Conservation (phyloP, 2,888 invertebrate genomes). For the Lithophane semibrunnea region DNA sequence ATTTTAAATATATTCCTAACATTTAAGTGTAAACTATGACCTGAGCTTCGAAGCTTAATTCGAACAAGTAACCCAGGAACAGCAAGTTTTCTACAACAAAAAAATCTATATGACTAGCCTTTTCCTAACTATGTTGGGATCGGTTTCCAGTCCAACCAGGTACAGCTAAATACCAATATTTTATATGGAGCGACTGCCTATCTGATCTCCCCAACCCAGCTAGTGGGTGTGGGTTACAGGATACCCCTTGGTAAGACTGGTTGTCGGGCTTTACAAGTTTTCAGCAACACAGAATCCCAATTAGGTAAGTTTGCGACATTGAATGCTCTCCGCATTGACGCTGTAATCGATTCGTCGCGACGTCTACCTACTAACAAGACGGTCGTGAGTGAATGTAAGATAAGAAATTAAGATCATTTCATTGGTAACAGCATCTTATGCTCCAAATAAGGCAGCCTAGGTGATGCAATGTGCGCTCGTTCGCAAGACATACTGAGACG, state of each 20-base stretch:
- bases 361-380: slow-evolving; percentile 13
- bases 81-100: not conserved
- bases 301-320: not conserved
- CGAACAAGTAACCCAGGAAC: not conserved
- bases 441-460: slow-evolving; percentile 8
- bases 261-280: not conserved
- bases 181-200: not conserved
- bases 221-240: not conserved
- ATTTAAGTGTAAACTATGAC: not conserved
- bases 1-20: not conserved
- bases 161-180: not conserved
- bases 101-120: not conserved
- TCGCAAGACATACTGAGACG: slow-evolving; percentile 30
- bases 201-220: not conserved
- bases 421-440: slow-evolving; percentile 31
- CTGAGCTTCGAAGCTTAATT: not conserved
- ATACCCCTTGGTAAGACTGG: not conserved
- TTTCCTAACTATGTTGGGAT: not conserved
- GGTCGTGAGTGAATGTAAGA: slow-evolving; percentile 43
- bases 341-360: slow-evolving; percentile 28
- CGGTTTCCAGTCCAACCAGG: not conserved
- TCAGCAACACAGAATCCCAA: not conserved
- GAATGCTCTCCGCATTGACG: not conserved
- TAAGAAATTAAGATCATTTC: slow-evolving; percentile 46
- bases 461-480: slow-evolving; percentile 40